phyloP scores from a whole-genome alignment of 2,797 vertebrate genomes.

The Acrossocheilus fasciatus region DNA sequence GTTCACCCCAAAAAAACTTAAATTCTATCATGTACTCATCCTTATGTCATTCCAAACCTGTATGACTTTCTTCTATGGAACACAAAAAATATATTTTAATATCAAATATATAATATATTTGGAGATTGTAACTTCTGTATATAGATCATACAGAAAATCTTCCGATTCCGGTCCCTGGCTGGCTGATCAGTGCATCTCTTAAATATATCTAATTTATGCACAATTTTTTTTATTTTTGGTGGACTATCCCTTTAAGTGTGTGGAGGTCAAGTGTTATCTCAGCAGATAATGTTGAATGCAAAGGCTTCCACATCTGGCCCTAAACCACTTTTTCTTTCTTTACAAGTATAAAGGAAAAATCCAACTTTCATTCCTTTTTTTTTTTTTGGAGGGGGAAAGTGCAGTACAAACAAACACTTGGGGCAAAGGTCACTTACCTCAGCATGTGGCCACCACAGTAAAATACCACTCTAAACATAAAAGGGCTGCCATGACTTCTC shows the following conservation, averaged over 20 bases:
- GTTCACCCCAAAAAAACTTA: neutral
- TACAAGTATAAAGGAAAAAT: constrained; percentile 40
- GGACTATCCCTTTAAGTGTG: constrained; percentile 11
- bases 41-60: neutral
- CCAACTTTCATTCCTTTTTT: constrained; percentile 52
- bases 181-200: no score
- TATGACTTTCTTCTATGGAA: neutral
- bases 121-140: no score
- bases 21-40: neutral
- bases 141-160: no score
- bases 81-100: neutral
- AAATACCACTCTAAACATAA: constrained; percentile 56
- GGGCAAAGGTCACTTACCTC: constrained; percentile 64
- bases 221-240: neutral
- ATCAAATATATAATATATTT: no score
- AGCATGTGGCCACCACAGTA: constrained; percentile 57
- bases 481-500: constrained; percentile 54
- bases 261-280: constrained; percentile 50
- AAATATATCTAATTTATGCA: neutral
- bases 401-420: constrained; percentile 57
- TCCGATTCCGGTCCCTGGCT: no score
- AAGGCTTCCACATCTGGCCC: constrained; percentile 52
- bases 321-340: constrained; percentile 36
- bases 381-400: constrained; percentile 45
- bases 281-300: constrained; percentile 50